phyloP scores from a whole-genome alignment of 2,888 invertebrate species.

The Luffia ferchaultella region DNA sequence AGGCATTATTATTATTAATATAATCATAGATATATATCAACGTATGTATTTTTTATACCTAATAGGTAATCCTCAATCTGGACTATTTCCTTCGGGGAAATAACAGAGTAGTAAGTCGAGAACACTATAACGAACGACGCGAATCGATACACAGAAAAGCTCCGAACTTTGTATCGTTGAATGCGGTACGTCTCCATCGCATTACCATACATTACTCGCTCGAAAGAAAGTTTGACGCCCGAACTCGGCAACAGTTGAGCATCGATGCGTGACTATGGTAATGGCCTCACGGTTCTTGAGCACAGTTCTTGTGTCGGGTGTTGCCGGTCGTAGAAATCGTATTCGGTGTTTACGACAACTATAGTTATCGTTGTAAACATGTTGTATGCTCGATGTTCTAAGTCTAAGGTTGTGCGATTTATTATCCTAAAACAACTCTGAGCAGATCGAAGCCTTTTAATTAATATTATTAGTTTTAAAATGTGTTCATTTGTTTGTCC shows the following conservation, averaged over 20 bases:
- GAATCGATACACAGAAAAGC: not conserved
- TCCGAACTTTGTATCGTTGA: conserved; percentile 13
- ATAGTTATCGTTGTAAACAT: too few species aligned
- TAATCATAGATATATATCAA: too few species aligned
- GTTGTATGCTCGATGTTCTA: too few species aligned
- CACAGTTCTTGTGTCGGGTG: not conserved
- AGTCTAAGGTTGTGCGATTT: too few species aligned
- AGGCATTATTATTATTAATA: too few species aligned
- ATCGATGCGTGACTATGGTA: conserved; percentile 33
- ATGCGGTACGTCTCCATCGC: conserved; percentile 54
- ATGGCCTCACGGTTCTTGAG: not conserved
- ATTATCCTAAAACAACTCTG: too few species aligned
- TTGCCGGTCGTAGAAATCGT: not conserved
- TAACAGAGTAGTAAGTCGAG: not conserved
- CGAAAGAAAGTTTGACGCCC: conserved; percentile 18
- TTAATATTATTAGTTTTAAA: too few species aligned
- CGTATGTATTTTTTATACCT: too few species aligned
- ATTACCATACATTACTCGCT: conserved; percentile 43
- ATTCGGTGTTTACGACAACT: not conserved
- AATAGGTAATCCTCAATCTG: too few species aligned
- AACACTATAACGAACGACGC: not conserved
- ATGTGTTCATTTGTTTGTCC: not conserved
- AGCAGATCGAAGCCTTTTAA: too few species aligned
- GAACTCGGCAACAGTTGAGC: conserved; percentile 20
- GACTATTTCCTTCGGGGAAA: not conserved